Base-by-base conservation (phyloP, 2,888 invertebrate genomes). In the Xiphydria camelus region DNA sequence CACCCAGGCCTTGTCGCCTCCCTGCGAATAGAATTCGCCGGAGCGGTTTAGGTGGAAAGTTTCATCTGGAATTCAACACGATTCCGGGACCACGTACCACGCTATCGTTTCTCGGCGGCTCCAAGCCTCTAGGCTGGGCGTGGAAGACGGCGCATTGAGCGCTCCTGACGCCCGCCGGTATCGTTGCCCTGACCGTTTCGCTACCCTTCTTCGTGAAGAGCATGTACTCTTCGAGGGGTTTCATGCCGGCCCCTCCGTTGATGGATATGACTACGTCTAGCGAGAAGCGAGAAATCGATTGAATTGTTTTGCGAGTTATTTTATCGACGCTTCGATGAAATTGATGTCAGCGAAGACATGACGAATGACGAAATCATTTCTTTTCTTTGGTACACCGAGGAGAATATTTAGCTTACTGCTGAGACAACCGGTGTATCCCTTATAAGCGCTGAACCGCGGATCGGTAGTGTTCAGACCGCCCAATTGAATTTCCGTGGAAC, bases 141-240 rank as follows among this genome's bases (percentile, higher is more conserved):
- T 72, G 70, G 66, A 93, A 92, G 1, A 88, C 83, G 4, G 90
- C 89, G 73, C 93, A 93, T 62, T 91, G 90, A 0, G 91, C 91
- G 66, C 90, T 90, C 46, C 91, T 80, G 0, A 93, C 88, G 0
- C 93, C 93, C 59, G 88, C 88, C 1, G 91, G 86, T 69, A 90
- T 91, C 7, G 90, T 88, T n/a, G 90, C 91, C 45, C 90, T 86
- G 15, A 93, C 89, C 56, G 89, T 89, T 69, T 91, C 89, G 15
- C 89, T 85, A 41, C 88, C 89, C 9, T 86, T 86, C 61, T 89
- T 88, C 3, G 90, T 91, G 71, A 91, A 92, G n/a, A 91, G 76
- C 91, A 93, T 92, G 74, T 93, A 93, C 66, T 93, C 93, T 74
- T 93, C 92, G 35, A 94, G 75, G 0, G 94, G 93, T 64, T 91